phyloP scores from a whole-genome alignment of 23 tunicate genomes.

The Trididemnum clinides region DNA sequence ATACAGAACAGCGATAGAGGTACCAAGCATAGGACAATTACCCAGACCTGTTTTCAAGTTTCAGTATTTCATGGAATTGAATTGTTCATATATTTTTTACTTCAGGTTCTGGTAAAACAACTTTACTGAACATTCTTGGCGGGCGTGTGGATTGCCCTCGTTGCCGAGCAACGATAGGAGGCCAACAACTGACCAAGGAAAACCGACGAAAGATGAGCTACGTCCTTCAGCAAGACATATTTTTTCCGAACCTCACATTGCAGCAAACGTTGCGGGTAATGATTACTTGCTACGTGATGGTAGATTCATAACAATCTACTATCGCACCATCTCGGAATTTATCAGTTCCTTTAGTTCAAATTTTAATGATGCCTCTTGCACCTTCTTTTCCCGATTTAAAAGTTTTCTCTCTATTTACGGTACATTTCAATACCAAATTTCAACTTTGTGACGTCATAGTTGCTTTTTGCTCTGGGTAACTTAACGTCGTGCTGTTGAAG shows the following conservation, averaged over 20 bases:
- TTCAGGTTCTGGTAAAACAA: slow-evolving; percentile 89
- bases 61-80: not conserved
- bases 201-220: slow-evolving; percentile 81
- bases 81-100: not conserved
- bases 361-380: no score
- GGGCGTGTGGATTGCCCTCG: slow-evolving; percentile 53
- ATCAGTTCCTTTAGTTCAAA: no score
- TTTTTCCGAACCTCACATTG: slow-evolving; percentile 81
- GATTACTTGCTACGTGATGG: not conserved
- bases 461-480: no score
- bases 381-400: no score
- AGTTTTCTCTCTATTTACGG: no score
- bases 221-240: slow-evolving; percentile 87
- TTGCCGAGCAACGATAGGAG: slow-evolving; percentile 69
- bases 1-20: no score
- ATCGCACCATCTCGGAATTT: not conserved
- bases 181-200: slow-evolving; percentile 67
- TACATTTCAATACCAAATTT: no score
- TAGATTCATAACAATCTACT: not conserved
- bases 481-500: no score
- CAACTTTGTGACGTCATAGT: no score
- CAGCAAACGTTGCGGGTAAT: slow-evolving; percentile 71
- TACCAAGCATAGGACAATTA: no score
- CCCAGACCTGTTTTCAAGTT: not conserved
- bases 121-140: slow-evolving; percentile 73